Evolutionary conservation across 2,113 vertebrate genomes (phyloP), one percentile per base, ranked within the genome.

Genomic region (Abramis brama): DNA sequence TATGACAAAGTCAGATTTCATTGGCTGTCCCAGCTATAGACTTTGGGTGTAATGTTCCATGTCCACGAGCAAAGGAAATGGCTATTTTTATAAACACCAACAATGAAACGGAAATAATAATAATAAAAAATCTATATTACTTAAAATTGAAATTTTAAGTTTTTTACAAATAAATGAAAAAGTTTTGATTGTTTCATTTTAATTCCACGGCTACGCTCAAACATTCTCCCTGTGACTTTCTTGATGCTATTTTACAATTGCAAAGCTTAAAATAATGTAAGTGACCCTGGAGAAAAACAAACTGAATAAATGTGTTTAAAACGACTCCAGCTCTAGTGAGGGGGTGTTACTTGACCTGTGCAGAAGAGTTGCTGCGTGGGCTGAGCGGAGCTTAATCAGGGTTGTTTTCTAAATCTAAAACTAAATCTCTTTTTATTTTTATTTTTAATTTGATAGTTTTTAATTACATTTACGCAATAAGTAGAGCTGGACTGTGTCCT

Each of bases 1-100:
- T 36, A 79, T 60, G 77, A 43, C 77, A 66, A 23, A 27, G 4
- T 64, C 57, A 47, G 2, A 66, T 85, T 50, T 77, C 57, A 85
- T 85, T 85, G 73, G 83, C 27, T 85, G 43, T 57, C 19, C 19
- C 52, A 55, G 5, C 33, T n/a, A 43, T 33, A 55, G 50, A 6
- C 15, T 39, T 59, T n/a, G 19, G 55, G 23, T 79, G 30, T 60
- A 33, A 55, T 5, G 27, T 33, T 9, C 10, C 4, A 33, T 50
- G 33, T 17, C 25, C 21, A 60, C 11, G 5, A 15, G 55, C 8
- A 55, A 79, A 60, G 17, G 55, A 59, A 60, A 79, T 60, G 1
- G 4, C 17, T 59, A 0, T 39, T 57, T 2, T 55, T 30, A 33
- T 77, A 15, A 77, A 77, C 50, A 11, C 1, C 47, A 55, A 52